Percentiles rank a stretch among this genome's conserved stretches.
These are phyloP conservation scores for Trichopoda pennipes DNA, from an alignment of 2,888 invertebrate genomes.

Conservation along the genomic window DNA sequence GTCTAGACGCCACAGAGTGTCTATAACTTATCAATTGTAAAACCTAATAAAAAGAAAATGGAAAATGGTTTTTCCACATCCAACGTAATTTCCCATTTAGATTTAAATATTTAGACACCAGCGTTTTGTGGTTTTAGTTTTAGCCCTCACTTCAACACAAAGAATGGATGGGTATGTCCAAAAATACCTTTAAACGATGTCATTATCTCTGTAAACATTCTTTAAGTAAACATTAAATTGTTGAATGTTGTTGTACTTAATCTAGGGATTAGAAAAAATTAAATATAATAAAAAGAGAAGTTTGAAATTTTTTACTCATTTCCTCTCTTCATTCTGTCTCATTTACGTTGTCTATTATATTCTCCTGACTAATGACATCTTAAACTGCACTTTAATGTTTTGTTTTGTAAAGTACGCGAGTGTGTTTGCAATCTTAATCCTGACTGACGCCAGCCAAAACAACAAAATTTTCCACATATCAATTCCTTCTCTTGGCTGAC, in stretches of 20 bases:
- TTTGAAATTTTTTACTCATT: slow-evolving; percentile 34
- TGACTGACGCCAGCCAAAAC: slow-evolving; percentile 73
- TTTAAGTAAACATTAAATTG: slow-evolving; percentile 70
- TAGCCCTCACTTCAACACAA: slow-evolving; percentile 70
- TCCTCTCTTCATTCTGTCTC: neutral
- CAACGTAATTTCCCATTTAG: slow-evolving; percentile 27
- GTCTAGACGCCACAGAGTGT: too few relatives aligned
- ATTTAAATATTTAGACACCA: neutral
- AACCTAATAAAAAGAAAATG: too few relatives aligned
- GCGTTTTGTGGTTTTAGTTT: slow-evolving; percentile 50
- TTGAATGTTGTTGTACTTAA: slow-evolving; percentile 75
- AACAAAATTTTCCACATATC: slow-evolving; percentile 29
- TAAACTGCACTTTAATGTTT: slow-evolving; percentile 69
- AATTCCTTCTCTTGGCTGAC: slow-evolving; percentile 51
- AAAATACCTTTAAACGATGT: slow-evolving; percentile 77
- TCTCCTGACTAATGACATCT: slow-evolving; percentile 72
- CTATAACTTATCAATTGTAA: too few relatives aligned
- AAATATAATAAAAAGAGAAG: slow-evolving; percentile 56
- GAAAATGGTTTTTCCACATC: slow-evolving; percentile 37
- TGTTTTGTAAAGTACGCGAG: slow-evolving; percentile 36
- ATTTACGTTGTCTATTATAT: slow-evolving; percentile 15
- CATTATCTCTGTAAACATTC: slow-evolving; percentile 77
- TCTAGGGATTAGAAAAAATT: slow-evolving; percentile 66
- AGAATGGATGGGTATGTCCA: slow-evolving; percentile 79
- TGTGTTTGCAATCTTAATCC: slow-evolving; percentile 69